Evolutionary conservation across 1,140 invertebrate genomes (phyloP), one percentile per base, ranked within the genome.

Genomic region (Scaptomyza graminum): DNA sequence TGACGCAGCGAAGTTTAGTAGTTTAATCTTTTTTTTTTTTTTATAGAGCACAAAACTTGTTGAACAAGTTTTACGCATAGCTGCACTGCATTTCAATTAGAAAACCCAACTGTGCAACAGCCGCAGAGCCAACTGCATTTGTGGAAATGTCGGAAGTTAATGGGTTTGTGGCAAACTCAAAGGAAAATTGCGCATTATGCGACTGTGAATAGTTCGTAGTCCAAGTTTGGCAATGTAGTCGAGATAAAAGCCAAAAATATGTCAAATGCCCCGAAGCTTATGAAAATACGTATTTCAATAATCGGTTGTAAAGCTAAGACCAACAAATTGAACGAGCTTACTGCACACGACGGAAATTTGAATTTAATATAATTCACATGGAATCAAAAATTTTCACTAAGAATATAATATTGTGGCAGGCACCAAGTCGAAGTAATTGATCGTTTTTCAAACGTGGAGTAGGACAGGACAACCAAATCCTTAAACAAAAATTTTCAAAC

Each of bases 81-180:
- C 85, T 84, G 74, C 51, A 51, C 66, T 67, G 74, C 16, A 77
- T 85, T 77, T 85, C 69, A 85, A 87, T 87, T 81, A 81, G 55
- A 59, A 63, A 72, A 43, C 62, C 44, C 50, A 37, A 66, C n/a
- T 44, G 7, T 31, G 41, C 61, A 41, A 18, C 44, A 15, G 28
- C 41, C 7, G 18, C 46, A 47, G 55, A 41, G 34, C 39, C 25
- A 37, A 55, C 51, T 55, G n/a, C 22, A 59, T 59, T 67, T 67
- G 5, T n/a, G 18, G 13, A 18, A 50, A 50, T 5, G 16, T 15
- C 16, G 12, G 28, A 13, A 54, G 7, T 31, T 47, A n/a, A 6
- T 11, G 50, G 28, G 43, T 15, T 5, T 5, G 22, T 22, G 22
- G n/a, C 54, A 43, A 9, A 13, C 37, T 34, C 28, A 50, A 44